Conservation (phyloP, 2,888 invertebrate species). For the Aricia artaxerxes region DNA sequence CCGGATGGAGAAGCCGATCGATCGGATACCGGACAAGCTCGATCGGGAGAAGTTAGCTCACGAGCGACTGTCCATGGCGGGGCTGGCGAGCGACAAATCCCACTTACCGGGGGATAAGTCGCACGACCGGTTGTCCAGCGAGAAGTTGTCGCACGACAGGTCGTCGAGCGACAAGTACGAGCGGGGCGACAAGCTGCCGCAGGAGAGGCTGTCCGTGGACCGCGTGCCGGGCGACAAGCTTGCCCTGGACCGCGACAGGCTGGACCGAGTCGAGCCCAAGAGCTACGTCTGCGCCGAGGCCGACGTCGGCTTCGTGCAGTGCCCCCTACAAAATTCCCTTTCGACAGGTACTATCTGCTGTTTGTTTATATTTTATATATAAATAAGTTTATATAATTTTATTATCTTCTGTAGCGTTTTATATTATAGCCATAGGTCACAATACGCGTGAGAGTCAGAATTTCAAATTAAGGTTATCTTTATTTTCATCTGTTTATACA, state of each 20-base stretch:
- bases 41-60: conserved; percentile 44
- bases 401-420: too few relatives aligned
- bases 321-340: conserved; percentile 39
- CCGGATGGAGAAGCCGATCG: conserved; percentile 43
- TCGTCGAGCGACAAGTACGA: conserved; percentile 43
- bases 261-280: conserved; percentile 47
- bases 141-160: conserved; percentile 44
- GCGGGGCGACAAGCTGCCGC: conserved; percentile 40
- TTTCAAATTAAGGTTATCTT: too few relatives aligned
- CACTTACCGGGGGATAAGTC: conserved; percentile 48
- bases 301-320: conserved; percentile 63
- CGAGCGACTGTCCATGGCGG: conserved; percentile 42
- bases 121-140: conserved; percentile 48
- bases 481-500: too few relatives aligned
- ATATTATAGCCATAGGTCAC: too few relatives aligned
- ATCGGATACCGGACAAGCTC: conserved; percentile 48
- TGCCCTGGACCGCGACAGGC: conserved; percentile 48
- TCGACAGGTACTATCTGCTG: conserved; percentile 56
- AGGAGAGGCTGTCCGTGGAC: conserved; percentile 42
- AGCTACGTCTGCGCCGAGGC: conserved; percentile 67
- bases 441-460: too few relatives aligned
- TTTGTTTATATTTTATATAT: neutral
- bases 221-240: conserved; percentile 53
- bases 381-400: too few relatives aligned
- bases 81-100: conserved; percentile 45